Percentiles rank a stretch among this genome's conserved stretches.
Evolutionary conservation across 2,888 invertebrate species (phyloP).

Genomic region (Cosmopolites sordidus): DNA sequence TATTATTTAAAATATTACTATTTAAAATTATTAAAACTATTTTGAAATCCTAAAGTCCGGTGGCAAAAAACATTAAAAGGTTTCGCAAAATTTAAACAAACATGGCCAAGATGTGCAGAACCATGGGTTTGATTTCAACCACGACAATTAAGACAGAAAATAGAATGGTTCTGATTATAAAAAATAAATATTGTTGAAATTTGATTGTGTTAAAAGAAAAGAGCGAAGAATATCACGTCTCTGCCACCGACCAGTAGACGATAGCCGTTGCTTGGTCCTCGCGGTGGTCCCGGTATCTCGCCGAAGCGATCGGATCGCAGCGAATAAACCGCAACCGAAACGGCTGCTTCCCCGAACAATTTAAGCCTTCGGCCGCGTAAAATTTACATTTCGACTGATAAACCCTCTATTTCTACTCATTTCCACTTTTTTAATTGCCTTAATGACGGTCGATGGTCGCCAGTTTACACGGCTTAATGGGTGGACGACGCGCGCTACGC

Average conservation of each 20-base stretch:
- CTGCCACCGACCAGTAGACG: not conserved
- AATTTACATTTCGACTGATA: conserved; percentile 28
- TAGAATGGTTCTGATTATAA: too few relatives aligned
- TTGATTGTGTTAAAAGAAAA: too few relatives aligned
- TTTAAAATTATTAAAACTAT: too few relatives aligned
- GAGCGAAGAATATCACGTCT: too few relatives aligned
- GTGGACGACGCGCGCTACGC: not conserved
- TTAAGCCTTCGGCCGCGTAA: conserved; percentile 17
- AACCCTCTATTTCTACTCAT: conserved; percentile 31
- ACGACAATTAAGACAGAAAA: too few relatives aligned
- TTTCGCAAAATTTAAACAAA: too few relatives aligned
- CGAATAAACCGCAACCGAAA: conserved; percentile 10
- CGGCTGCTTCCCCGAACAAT: conserved; percentile 26
- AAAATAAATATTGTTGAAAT: too few relatives aligned
- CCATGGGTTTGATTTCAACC: too few relatives aligned
- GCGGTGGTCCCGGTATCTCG: not conserved
- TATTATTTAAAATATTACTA: too few relatives aligned
- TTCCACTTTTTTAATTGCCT: conserved; percentile 31
- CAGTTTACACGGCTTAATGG: conserved; percentile 33
- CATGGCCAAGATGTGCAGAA: too few relatives aligned
- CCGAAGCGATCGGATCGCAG: not conserved
- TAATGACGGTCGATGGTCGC: conserved; percentile 28
- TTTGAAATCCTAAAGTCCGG: too few relatives aligned
- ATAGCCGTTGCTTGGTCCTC: not conserved
- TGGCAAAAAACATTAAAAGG: too few relatives aligned